Evolutionary conservation across 2,113 vertebrate species (phyloP), one percentile per base, ranked within the genome.

Genomic region (Bos indicus): DNA sequence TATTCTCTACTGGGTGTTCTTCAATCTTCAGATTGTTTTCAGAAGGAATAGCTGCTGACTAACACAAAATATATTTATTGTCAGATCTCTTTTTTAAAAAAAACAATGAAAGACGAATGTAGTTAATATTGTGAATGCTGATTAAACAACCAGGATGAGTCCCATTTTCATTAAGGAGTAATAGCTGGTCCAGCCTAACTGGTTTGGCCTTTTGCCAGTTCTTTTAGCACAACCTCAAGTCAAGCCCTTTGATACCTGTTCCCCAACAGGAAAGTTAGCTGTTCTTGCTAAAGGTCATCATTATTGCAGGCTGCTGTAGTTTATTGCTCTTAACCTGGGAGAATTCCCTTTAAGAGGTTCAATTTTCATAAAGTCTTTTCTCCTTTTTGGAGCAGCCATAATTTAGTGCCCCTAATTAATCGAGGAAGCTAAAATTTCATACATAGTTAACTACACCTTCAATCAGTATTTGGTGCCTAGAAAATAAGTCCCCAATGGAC

Each of bases 351-450:
- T 97, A 96, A 97, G 17, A 23, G 88, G 94, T 96, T 98, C 96
- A 95, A 91, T 98, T 98, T 98, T 98, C 97, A 96, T 97, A 95
- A 98, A 96, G 81, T 94, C 90, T 95, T 97, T 95, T 92, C 92
- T 98, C 92, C 74, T 97, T 96, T 97, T 96, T 71, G 82, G 59
- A 97, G 54, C 74, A 97, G 95, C 88, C 94, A 71, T 95, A 97
- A 97, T 98, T 97, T 96, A 96, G 95, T 96, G 90, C 64, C 46
- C 87, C 92, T 92, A 96, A 97, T 97, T 98, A 98, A 98, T 67
- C 57, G 96, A 97, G 84, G 89, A 85, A 95, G 88, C 85, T 96
- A 88, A 97, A 90, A 96, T 98, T 97, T 97, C 97, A 98, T 98
- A 98, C 96, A 90, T 96, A 97, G 94, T 97, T 98, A 98, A 97